phyloP scores from a whole-genome alignment of 2,888 invertebrate species.

The Eulithis prunata region DNA sequence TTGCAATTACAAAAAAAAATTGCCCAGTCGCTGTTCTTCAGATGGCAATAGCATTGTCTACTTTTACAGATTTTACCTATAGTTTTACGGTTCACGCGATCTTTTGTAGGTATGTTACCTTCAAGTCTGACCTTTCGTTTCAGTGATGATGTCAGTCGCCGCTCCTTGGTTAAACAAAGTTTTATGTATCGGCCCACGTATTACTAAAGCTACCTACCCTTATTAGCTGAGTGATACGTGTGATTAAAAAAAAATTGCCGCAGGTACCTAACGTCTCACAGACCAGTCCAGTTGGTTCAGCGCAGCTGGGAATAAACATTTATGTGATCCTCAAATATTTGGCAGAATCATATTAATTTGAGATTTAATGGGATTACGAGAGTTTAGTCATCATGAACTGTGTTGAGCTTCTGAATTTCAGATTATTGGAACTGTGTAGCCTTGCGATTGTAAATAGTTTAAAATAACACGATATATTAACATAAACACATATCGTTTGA shows the following conservation, averaged over 20 bases:
- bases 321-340: too few relatives aligned
- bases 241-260: background rate
- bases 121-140: constrained; percentile 47
- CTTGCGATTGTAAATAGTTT: constrained; percentile 7
- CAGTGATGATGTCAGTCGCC: constrained; percentile 60
- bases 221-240: constrained; percentile 48
- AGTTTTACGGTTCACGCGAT: constrained; percentile 2
- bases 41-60: too few relatives aligned
- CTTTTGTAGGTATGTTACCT: constrained; percentile 40
- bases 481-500: background rate
- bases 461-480: background rate
- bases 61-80: background rate
- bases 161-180: constrained; percentile 49
- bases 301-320: too few relatives aligned
- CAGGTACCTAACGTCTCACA: too few relatives aligned
- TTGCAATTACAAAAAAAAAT: too few relatives aligned
- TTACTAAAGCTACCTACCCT: constrained; percentile 48
- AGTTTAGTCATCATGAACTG: background rate
- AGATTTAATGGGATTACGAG: background rate
- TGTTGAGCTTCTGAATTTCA: background rate
- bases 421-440: background rate
- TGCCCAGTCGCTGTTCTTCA: too few relatives aligned
- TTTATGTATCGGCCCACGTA: constrained; percentile 51
- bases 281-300: too few relatives aligned
- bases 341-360: background rate